Percentiles rank a stretch among this genome's conserved stretches.
Evolutionary conservation across 2,113 vertebrate genomes (phyloP).

Genomic region (Hydropotes inermis): DNA sequence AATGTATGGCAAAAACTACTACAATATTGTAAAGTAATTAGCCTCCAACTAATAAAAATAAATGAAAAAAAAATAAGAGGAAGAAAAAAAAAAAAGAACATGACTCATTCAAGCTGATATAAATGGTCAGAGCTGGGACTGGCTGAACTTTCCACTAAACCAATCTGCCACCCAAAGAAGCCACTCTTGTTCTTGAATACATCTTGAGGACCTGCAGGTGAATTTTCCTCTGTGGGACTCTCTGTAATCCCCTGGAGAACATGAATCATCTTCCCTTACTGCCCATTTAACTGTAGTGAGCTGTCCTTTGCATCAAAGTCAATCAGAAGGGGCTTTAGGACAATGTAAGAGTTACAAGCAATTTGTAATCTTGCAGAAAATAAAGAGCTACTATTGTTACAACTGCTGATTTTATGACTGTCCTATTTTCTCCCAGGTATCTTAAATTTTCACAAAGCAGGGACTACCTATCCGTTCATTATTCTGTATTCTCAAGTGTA

Average conservation of each 20-base stretch:
- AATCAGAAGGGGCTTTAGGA: not conserved
- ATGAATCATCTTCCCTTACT: not conserved
- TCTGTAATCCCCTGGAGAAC: not conserved
- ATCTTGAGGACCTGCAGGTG: not conserved
- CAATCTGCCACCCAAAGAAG: not conserved
- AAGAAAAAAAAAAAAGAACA: not conserved
- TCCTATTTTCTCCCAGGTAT: not conserved
- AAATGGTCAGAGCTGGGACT: not conserved
- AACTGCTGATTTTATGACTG: not conserved
- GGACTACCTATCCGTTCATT: not conserved
- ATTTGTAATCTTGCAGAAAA: not conserved
- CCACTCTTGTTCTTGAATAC: not conserved
- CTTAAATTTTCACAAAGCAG: not conserved
- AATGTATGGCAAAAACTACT: no score
- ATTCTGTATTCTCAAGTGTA: not conserved
- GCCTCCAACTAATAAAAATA: no score
- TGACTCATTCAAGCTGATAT: not conserved
- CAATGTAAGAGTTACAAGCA: not conserved
- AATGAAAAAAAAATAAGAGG: no score
- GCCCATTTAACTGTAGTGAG: no score
- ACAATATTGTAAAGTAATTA: no score
- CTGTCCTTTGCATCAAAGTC: not conserved
- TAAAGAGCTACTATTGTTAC: not conserved
- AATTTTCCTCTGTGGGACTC: not conserved
- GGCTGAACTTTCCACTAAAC: not conserved